phyloP scores from a whole-genome alignment of 1,140 invertebrate species.

The Scaptomyza montana region DNA sequence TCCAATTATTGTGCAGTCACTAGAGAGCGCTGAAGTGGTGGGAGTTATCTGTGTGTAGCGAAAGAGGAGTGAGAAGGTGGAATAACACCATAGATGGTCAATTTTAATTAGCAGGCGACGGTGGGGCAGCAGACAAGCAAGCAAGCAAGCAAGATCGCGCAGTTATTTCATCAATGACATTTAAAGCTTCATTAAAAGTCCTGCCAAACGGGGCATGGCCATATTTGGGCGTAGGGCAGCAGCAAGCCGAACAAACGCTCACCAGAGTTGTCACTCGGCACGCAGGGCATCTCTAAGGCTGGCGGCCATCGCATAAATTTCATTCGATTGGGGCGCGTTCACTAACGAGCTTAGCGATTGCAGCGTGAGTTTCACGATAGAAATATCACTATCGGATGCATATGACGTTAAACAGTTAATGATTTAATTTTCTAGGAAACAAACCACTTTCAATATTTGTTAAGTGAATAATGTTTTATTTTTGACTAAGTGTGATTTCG shows the following conservation, averaged over 20 bases:
- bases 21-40: background rate
- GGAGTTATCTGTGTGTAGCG: background rate
- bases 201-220: slow-evolving; percentile 73
- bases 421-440: too few species aligned
- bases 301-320: slow-evolving; percentile 68
- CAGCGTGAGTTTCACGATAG: slow-evolving; percentile 12
- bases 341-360: slow-evolving; percentile 70
- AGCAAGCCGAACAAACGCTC: background rate
- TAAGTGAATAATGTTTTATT: background rate
- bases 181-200: slow-evolving; percentile 83
- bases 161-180: slow-evolving; percentile 82
- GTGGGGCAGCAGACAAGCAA: slow-evolving; percentile 7
- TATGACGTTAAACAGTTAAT: background rate
- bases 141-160: slow-evolving; percentile 22
- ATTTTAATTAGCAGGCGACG: slow-evolving; percentile 71
- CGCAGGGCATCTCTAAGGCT: slow-evolving; percentile 59
- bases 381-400: background rate
- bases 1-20: slow-evolving; percentile 57
- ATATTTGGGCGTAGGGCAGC: slow-evolving; percentile 61
- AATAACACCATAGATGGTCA: slow-evolving; percentile 61
- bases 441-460: too few species aligned
- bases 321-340: slow-evolving; percentile 60
- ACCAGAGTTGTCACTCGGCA: slow-evolving; percentile 34
- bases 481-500: too few species aligned
- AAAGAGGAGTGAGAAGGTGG: background rate